Conservation (phyloP, 2,888 invertebrate species). For the Eupithecia subumbrata region DNA sequence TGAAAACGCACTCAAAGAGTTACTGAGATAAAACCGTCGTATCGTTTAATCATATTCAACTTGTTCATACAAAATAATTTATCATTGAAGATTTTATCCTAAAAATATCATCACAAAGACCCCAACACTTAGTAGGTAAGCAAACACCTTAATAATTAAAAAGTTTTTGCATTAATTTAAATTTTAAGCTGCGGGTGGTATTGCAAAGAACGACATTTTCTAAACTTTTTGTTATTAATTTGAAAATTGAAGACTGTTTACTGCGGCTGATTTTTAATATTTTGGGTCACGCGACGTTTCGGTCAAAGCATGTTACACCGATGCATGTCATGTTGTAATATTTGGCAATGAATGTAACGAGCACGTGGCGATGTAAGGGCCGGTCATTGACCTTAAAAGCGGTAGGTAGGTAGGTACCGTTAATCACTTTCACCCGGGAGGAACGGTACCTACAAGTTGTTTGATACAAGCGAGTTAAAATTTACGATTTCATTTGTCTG, state of each 20-base stretch:
- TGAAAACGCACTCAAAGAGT: background rate
- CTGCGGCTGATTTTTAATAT: conserved; percentile 5
- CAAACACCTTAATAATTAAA: conserved; percentile 59
- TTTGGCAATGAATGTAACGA: conserved; percentile 50
- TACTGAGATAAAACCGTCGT: background rate
- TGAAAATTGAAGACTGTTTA: background rate
- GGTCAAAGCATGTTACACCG: conserved; percentile 23
- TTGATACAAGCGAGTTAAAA: conserved; percentile 48
- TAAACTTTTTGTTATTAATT: conserved; percentile 24
- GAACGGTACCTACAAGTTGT: conserved; percentile 46
- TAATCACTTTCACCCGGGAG: conserved; percentile 72
- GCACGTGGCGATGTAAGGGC: conserved; percentile 69
- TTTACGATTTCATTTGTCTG: conserved; percentile 46
- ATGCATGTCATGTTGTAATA: conserved; percentile 49
- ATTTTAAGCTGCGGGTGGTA: conserved; percentile 47
- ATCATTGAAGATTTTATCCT: background rate
- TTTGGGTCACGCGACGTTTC: conserved; percentile 11
- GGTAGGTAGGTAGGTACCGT: conserved; percentile 56
- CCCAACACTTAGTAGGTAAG: conserved; percentile 34
- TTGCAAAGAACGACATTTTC: conserved; percentile 23
- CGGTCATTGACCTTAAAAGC: conserved; percentile 71
- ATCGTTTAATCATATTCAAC: background rate
- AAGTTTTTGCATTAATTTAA: conserved; percentile 63
- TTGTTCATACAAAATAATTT: background rate
- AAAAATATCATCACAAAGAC: conserved; percentile 18